A percentile compares a stretch with the other conserved stretches of the same genome.
phyloP scores from a whole-genome alignment of 1,140 invertebrate genomes.

The Platyscapa corneri region DNA sequence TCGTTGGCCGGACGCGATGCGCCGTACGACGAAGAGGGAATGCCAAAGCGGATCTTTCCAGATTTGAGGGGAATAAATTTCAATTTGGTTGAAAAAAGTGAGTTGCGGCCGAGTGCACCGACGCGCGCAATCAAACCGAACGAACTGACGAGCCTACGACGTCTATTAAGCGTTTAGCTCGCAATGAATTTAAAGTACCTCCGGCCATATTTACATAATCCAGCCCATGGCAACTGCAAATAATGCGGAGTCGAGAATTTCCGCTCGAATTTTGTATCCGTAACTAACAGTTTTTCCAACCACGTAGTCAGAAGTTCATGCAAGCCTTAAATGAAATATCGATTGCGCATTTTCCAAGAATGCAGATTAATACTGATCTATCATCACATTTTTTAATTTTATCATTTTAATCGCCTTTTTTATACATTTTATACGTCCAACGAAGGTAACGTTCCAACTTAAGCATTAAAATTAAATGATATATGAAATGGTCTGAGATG shows the following conservation, averaged over 20 bases:
- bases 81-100: conserved; percentile 58
- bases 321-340: not conserved
- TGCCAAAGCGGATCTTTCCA: conserved; percentile 34
- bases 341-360: not conserved
- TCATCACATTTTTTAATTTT: too few species aligned
- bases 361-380: too few species aligned
- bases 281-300: not conserved
- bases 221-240: conserved; percentile 7
- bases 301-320: not conserved
- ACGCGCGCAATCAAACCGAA: not conserved
- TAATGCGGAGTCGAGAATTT: not conserved
- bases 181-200: conserved; percentile 59
- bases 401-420: too few species aligned
- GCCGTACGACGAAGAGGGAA: conserved; percentile 40
- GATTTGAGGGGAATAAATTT: conserved; percentile 58
- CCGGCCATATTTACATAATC: conserved; percentile 59
- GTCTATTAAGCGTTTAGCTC: conserved; percentile 56
- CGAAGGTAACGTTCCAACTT: too few species aligned
- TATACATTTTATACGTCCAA: too few species aligned
- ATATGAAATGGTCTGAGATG: too few species aligned
- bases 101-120: not conserved
- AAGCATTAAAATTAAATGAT: too few species aligned
- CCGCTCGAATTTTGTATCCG: not conserved
- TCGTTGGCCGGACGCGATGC: conserved; percentile 31
- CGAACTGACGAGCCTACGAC: conserved; percentile 36